phyloP scores from a whole-genome alignment of 1,140 invertebrate genomes.

The Luehdorfia chinensis region DNA sequence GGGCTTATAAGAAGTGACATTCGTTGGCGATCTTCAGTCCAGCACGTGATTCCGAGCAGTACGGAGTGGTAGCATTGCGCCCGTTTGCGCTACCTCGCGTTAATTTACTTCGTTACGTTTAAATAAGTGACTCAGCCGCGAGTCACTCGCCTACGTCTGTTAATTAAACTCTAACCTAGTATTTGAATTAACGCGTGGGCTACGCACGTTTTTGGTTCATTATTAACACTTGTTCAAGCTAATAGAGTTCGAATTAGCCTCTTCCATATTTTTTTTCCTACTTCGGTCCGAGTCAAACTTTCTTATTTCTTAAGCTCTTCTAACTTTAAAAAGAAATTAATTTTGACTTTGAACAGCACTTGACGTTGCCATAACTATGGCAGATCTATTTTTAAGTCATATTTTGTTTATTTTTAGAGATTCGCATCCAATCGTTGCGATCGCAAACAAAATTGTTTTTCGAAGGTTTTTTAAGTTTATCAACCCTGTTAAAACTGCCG shows the following conservation, averaged over 20 bases:
- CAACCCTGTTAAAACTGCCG: no score
- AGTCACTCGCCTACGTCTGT: constrained; percentile 49
- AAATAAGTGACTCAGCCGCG: constrained; percentile 54
- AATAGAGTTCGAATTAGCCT: constrained; percentile 42
- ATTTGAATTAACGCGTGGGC: constrained; percentile 55
- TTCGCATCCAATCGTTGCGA: no score
- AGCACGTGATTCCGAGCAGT: constrained; percentile 37
- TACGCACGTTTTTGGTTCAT: constrained; percentile 8
- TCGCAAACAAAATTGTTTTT: no score
- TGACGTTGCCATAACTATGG: no score
- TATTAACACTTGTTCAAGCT: constrained; percentile 36
- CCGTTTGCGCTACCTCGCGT: constrained; percentile 36
- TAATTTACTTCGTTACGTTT: constrained; percentile 46
- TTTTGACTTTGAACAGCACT: no score
- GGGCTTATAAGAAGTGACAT: constrained; percentile 58
- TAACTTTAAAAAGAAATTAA: no score
- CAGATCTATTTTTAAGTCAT: no score
- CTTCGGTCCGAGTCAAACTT: neutral
- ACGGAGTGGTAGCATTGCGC: constrained; percentile 24
- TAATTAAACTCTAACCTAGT: constrained; percentile 64
- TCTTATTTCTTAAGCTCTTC: neutral
- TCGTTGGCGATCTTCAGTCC: constrained; percentile 42
- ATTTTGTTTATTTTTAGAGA: no score
- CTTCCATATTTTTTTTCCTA: constrained; percentile 25
- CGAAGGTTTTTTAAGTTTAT: no score